phyloP scores from a whole-genome alignment of 2,113 vertebrate species.

The Hyaena hyaena region DNA sequence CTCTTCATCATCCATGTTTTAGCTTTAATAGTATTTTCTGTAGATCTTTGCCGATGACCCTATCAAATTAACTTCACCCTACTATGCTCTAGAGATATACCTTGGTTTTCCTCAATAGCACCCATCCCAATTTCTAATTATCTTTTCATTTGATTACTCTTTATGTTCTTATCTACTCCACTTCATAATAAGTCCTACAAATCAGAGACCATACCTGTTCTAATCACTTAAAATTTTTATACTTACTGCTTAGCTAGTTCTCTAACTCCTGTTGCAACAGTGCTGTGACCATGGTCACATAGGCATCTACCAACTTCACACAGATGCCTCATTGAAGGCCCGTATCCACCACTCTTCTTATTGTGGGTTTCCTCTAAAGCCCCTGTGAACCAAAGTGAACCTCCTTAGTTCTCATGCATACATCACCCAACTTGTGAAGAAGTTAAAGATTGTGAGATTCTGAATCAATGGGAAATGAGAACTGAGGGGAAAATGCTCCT shows the following conservation, averaged over 20 bases:
- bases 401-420: not conserved
- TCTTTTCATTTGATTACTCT: not conserved
- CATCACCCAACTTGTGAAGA: not conserved
- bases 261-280: not conserved
- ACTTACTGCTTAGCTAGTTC: not conserved
- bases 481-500: not conserved
- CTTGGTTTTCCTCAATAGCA: not conserved
- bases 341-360: not conserved
- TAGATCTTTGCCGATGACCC: not conserved
- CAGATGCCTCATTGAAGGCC: not conserved
- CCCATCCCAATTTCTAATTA: not conserved
- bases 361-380: not conserved
- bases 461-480: not conserved
- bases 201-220: not conserved
- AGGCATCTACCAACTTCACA: not conserved
- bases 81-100: not conserved
- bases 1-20: not conserved
- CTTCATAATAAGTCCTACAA: not conserved
- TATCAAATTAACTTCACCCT: not conserved
- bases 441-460: not conserved
- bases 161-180: not conserved
- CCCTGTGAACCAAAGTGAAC: not conserved
- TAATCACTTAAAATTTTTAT: not conserved
- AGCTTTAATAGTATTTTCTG: not conserved
- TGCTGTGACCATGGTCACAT: not conserved